Base-by-base conservation (phyloP, 2,888 invertebrate species). In the Leucania comma region DNA sequence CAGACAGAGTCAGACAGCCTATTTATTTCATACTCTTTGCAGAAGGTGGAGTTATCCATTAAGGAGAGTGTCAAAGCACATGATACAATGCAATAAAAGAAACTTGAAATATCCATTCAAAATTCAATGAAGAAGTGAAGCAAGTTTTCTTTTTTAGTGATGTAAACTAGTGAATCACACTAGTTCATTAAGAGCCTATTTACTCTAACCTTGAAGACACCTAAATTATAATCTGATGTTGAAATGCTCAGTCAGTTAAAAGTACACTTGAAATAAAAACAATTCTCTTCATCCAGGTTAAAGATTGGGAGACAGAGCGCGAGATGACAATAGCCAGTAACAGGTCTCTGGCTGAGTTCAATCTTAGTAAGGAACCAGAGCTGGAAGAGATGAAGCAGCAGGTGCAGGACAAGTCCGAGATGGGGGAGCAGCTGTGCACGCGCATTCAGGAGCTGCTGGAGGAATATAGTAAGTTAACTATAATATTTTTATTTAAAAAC, bases 341-440 rank as follows among this genome's bases (percentile, higher is more conserved):
- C 93, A 97, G 98, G 90, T 98, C 98, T 20, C 93, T 99, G 74
- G 99, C 99, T 0, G 99, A 99, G 91, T 98, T 97, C 87, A 99
- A 99, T 93, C 95, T 99, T 58, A 96, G 97, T 1, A 97, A 97
- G 88, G 99, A 99, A 92, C 99, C 99, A 0, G 97, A 97, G 88
- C 94, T 99, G 10, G 97, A 97, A 38, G 97, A 98, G 77, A 95
- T 97, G 0, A 98, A 98, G 87, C 96, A 97, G 66, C 96, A 97
- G 73, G 93, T 99, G 6, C 97, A 97, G 82, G 97, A 98, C 76
- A 95, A 97, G 8, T 97, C 97, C 0, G 97, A 97, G 80, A 94
- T 96, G 73, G 98, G 98, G 1, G 98, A 97, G 89, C 94, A 96
- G 63, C 90, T 98, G 3, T 97, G 97, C 80, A 93, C 95, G 38